A percentile compares a stretch with the other conserved stretches of the same genome.
Conservation (phyloP, 2,888 invertebrate species). For the Homarus gammarus region DNA sequence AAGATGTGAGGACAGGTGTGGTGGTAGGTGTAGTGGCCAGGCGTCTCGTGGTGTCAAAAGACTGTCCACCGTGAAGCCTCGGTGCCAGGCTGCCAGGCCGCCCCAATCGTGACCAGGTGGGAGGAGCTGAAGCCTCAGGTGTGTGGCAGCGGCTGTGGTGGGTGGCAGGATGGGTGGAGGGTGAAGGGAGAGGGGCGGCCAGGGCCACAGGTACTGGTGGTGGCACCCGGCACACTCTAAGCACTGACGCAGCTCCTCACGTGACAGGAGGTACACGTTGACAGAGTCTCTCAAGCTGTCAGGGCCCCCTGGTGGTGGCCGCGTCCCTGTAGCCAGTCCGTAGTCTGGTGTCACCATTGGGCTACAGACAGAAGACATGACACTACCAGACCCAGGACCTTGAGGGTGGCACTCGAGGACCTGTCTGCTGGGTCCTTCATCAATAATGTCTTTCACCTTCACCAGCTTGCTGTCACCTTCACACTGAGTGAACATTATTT, state of each 20-base stretch:
- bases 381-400: too few species aligned
- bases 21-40: constrained; percentile 8
- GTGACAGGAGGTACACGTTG: constrained; percentile 11
- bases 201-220: constrained; percentile 15
- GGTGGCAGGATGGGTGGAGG: constrained; percentile 22
- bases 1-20: not conserved
- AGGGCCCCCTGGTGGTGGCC: not conserved
- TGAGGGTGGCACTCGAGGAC: not conserved
- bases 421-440: not conserved
- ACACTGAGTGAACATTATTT: not conserved
- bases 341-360: not conserved
- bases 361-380: not conserved
- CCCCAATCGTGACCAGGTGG: not conserved
- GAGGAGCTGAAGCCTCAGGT: constrained; percentile 39
- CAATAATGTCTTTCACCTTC: not conserved
- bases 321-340: not conserved
- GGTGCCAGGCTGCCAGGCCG: constrained; percentile 36
- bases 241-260: constrained; percentile 3
- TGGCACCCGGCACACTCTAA: not conserved
- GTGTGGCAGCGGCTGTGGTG: not conserved
- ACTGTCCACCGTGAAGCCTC: constrained; percentile 4
- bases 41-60: constrained; percentile 15
- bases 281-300: not conserved
- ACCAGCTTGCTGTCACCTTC: not conserved
- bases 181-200: constrained; percentile 21